These are phyloP conservation scores for Bombus pyrosoma DNA, from an alignment of 1,140 invertebrate genomes.

Conservation along the genomic window DNA sequence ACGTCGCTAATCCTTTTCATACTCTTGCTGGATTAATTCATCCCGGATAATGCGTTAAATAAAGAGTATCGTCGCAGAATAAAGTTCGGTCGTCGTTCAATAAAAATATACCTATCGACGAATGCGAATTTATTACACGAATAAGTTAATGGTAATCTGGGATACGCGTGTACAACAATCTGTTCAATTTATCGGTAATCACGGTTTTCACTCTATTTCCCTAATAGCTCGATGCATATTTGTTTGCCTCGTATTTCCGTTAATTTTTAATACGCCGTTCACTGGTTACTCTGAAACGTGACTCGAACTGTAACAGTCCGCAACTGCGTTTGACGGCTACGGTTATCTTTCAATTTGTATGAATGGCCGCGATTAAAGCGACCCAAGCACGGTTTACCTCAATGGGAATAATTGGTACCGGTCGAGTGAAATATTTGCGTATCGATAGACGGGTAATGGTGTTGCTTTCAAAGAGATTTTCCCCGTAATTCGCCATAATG, in stretches of 20 bases:
- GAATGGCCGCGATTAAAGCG: slow-evolving; percentile 38
- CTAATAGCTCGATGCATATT: background rate
- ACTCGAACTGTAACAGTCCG: slow-evolving; percentile 5
- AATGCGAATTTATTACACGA: background rate
- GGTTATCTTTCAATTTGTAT: slow-evolving; percentile 46
- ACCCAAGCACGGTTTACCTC: slow-evolving; percentile 28
- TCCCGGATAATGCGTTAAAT: too few species aligned
- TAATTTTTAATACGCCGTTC: slow-evolving; percentile 34
- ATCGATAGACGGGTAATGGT: slow-evolving; percentile 22
- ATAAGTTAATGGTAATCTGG: background rate
- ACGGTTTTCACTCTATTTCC: background rate
- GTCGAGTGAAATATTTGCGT: slow-evolving; percentile 46
- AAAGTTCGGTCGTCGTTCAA: background rate
- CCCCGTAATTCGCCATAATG: slow-evolving; percentile 34
- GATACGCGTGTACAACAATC: background rate
- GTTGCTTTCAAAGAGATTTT: slow-evolving; percentile 34
- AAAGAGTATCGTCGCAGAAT: too few species aligned
- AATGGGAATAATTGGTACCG: slow-evolving; percentile 38
- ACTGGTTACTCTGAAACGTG: background rate
- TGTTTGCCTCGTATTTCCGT: background rate
- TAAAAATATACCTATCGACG: too few species aligned
- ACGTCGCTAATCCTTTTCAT: slow-evolving; percentile 2
- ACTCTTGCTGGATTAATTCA: background rate
- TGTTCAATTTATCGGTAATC: background rate
- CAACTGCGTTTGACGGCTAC: slow-evolving; percentile 29